Base-by-base conservation (phyloP, 2,797 vertebrate species). In the Hyperoplus immaculatus region DNA sequence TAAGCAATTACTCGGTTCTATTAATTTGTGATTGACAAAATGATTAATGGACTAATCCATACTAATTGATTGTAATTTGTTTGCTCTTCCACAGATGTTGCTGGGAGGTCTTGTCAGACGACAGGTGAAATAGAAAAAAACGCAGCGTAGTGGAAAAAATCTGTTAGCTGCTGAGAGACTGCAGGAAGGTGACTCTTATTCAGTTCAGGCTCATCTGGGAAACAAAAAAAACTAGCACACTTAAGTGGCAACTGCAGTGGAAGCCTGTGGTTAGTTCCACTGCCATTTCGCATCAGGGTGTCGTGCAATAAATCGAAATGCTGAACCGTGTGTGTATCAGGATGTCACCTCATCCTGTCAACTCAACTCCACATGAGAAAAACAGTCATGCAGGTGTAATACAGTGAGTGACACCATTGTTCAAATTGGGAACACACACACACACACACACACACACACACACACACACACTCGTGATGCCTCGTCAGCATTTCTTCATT, bases 271-370 rank as follows among this genome's bases (percentile, higher is more conserved):
- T 80, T 83, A 78, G 57, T 68, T 71, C 81, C 81, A 62, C 64
- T 72, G 71, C 54, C 59, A 56, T 77, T 72, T 76, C 70, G 54
- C 53, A 42, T 84, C 78, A 77, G 29, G 51, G 29, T 86, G 78
- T 82, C 84, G 55, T 29, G 56, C 68, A 69, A 50, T 84, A 82
- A 86, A 87, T 86, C 43, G 41, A 79, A 85, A 79, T 82, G 83
- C 83, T 86, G 82, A 89, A 81, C 70, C 61, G 73, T 70, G 83
- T 80, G 75, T 90, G 89, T 86, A 86, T 80, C 51, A 7, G 59
- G 63, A 82, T 72, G 80, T 79, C 84, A 76, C 65, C 71, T 85
- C 81, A 69, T 69, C 75, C 76, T 77, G 83, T 88, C 86, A 81
- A 69, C 81, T 67, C 55, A 77, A 53, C 77, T 83, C 74, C 76